phyloP scores from a whole-genome alignment of 2,113 vertebrate species.

The Orthonyx spaldingii region DNA sequence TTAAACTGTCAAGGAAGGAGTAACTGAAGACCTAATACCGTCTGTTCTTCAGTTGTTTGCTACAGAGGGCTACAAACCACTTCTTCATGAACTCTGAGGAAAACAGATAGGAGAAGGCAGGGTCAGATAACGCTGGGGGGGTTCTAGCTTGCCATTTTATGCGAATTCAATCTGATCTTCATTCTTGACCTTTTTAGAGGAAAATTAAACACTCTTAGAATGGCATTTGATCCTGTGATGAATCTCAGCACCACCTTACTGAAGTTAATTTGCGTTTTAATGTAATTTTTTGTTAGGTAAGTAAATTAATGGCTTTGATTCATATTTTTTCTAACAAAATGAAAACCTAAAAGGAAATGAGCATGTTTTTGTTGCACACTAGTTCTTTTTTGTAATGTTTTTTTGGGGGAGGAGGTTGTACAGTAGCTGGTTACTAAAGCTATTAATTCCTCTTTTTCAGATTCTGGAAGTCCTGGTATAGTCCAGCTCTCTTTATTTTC shows the following conservation, averaged over 20 bases:
- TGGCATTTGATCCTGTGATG: not conserved
- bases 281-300: not conserved
- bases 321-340: not conserved
- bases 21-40: not conserved
- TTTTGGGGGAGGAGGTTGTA: not conserved
- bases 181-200: not conserved
- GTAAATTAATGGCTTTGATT: not conserved
- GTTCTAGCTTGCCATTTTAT: not conserved
- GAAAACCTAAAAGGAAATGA: not conserved
- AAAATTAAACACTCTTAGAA: not conserved
- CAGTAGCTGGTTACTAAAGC: not conserved
- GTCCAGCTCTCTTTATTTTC: not conserved
- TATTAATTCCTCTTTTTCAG: not conserved
- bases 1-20: not conserved
- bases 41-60: conserved; percentile 1
- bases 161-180: not conserved
- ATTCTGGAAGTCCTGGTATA: not conserved
- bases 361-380: not conserved
- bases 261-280: not conserved
- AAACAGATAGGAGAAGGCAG: not conserved
- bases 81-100: not conserved
- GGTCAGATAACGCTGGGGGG: not conserved
- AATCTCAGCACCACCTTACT: not conserved
- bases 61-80: not conserved
- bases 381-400: not conserved